Conservation (phyloP, 2,888 invertebrate species). For the Dione juno region DNA sequence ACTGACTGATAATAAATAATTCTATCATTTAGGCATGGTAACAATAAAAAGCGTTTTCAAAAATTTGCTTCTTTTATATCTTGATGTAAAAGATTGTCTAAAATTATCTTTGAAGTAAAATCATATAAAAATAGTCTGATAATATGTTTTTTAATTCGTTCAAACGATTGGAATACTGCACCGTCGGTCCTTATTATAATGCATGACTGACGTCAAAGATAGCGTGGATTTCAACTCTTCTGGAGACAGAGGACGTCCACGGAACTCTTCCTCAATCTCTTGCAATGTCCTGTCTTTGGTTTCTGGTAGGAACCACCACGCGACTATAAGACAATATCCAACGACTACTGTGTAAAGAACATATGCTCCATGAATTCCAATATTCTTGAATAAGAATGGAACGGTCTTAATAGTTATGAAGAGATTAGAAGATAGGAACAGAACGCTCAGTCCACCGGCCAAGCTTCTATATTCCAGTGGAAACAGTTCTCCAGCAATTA, state of each 20-base stretch:
- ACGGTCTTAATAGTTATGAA: conserved; percentile 68
- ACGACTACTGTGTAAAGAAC: conserved; percentile 59
- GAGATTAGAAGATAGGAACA: conserved; percentile 62
- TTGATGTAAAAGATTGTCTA: no score
- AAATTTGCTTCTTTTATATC: no score
- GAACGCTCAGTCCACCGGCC: conserved; percentile 73
- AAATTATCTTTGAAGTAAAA: neutral
- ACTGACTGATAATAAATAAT: no score
- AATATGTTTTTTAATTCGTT: neutral
- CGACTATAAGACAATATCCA: conserved; percentile 59
- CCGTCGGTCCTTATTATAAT: conserved; percentile 52
- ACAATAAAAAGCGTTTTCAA: neutral
- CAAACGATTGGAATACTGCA: conserved; percentile 55
- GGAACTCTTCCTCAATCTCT: conserved; percentile 72
- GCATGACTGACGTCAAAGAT: conserved; percentile 54
- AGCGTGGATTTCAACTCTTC: conserved; percentile 57
- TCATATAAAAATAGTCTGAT: neutral
- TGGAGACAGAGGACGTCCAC: conserved; percentile 58
- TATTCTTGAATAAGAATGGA: conserved; percentile 56
- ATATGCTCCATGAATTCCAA: conserved; percentile 64
- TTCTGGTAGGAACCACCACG: conserved; percentile 64
- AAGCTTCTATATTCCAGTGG: conserved; percentile 83
- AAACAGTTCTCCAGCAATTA: conserved; percentile 88
- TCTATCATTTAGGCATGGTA: neutral
- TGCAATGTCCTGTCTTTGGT: conserved; percentile 72